phyloP scores from a whole-genome alignment of 2,888 invertebrate genomes.

The Acanthosepion lycidas region DNA sequence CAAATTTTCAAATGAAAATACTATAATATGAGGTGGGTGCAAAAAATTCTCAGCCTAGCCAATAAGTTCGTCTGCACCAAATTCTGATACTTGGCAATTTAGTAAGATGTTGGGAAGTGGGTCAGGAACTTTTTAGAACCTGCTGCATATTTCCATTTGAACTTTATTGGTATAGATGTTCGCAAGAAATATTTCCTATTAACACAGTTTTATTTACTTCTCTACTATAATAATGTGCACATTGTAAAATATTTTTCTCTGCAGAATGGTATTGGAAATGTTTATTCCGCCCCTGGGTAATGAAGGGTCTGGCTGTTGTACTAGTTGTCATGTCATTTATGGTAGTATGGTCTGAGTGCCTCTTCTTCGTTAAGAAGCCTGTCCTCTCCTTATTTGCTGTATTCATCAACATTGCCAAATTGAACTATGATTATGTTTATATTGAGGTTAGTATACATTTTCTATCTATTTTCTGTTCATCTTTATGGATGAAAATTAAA shows the following conservation, averaged over 20 bases:
- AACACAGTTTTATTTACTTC: no score
- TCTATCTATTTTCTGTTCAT: not conserved
- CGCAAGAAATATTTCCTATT: no score
- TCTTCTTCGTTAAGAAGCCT: slow-evolving; percentile 94
- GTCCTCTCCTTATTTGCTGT: slow-evolving; percentile 97
- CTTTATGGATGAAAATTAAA: not conserved
- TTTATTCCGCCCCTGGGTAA: slow-evolving; percentile 83
- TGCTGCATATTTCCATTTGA: no score
- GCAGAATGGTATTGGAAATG: slow-evolving; percentile 99
- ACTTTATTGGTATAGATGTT: no score
- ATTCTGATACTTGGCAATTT: no score
- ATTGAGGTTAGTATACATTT: slow-evolving; percentile 86
- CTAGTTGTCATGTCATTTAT: slow-evolving; percentile 87
- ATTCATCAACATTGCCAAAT: slow-evolving; percentile 87
- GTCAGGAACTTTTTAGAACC: no score
- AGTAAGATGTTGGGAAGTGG: no score
- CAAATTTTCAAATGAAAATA: no score
- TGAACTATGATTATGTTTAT: slow-evolving; percentile 90
- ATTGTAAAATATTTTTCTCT: slow-evolving; percentile 49
- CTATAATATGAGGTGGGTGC: no score
- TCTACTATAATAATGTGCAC: not conserved
- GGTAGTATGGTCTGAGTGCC: slow-evolving; percentile 99
- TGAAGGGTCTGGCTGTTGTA: slow-evolving; percentile 79
- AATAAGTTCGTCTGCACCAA: no score
- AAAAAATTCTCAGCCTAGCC: no score